Evolutionary conservation across 2,113 vertebrate genomes (phyloP).

Genomic region (Solea solea): DNA sequence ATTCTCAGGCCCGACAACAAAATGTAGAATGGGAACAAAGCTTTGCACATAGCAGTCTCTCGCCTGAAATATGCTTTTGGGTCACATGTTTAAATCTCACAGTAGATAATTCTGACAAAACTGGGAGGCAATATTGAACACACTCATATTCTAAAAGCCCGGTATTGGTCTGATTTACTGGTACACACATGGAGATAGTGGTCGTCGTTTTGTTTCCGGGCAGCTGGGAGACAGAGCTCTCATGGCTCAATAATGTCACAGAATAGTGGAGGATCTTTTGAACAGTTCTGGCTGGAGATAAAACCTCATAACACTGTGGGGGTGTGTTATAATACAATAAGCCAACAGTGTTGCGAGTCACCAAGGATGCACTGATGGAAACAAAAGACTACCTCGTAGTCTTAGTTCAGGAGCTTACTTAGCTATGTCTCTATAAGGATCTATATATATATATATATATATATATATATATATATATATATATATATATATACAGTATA

Average conservation of each 20-base stretch:
- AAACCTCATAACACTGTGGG: constrained; percentile 61
- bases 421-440: constrained; percentile 10
- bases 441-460: too few species aligned
- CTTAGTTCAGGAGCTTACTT: constrained; percentile 60
- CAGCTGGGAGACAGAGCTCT: constrained; percentile 56
- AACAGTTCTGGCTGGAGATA: constrained; percentile 70
- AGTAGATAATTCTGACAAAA: constrained; percentile 6
- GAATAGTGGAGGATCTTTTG: constrained; percentile 61
- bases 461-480: too few species aligned
- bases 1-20: constrained; percentile 51
- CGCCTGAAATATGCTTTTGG: constrained; percentile 22
- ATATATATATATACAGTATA: too few species aligned
- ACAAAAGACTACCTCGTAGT: constrained; percentile 63
- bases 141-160: constrained; percentile 4
- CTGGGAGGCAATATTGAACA: constrained; percentile 15
- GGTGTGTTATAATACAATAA: constrained; percentile 63
- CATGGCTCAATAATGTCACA: constrained; percentile 56
- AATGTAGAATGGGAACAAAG: constrained; percentile 46
- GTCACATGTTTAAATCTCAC: constrained; percentile 20
- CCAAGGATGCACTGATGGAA: constrained; percentile 50
- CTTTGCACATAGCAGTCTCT: constrained; percentile 8
- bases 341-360: constrained; percentile 44
- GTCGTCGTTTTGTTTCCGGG: constrained; percentile 4
- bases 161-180: constrained; percentile 20
- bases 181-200: neutral